phyloP scores from a whole-genome alignment of 2,113 vertebrate species.

The Antennarius striatus region DNA sequence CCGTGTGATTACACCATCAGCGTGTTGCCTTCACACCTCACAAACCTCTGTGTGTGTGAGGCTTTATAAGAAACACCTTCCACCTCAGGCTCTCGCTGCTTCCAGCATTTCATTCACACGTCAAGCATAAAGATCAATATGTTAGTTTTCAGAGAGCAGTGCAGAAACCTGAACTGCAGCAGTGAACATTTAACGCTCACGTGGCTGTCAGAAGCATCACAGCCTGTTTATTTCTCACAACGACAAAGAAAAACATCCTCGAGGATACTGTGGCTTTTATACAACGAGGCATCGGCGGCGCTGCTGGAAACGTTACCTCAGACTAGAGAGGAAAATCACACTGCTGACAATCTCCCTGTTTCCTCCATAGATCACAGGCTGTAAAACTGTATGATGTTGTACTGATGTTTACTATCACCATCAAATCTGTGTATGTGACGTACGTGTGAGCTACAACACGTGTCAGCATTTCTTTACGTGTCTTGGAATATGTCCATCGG shows the following conservation, averaged over 20 bases:
- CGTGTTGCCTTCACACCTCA: no score
- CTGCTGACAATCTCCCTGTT: constrained; percentile 14
- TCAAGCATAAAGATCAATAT: constrained; percentile 24
- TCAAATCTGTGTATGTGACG: no score
- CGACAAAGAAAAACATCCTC: constrained; percentile 14
- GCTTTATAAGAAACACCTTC: no score
- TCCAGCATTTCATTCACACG: constrained; percentile 4
- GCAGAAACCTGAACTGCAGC: constrained; percentile 29
- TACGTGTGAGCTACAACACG: no score
- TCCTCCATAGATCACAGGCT: neutral
- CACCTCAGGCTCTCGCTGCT: constrained; percentile 15
- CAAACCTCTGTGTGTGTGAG: no score
- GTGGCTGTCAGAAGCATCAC: constrained; percentile 21
- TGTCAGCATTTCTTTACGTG: no score
- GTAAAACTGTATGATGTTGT: no score
- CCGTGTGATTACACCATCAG: no score
- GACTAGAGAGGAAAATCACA: constrained; percentile 30
- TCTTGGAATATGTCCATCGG: no score
- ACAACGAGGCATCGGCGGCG: constrained; percentile 1
- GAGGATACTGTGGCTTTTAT: constrained; percentile 50
- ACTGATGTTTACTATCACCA: no score
- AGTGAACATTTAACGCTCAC: constrained; percentile 13
- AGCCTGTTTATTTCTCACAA: constrained; percentile 29
- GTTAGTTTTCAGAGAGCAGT: constrained; percentile 21
- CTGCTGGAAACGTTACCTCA: constrained; percentile 53